These are phyloP conservation scores for Azemiops feae DNA, from an alignment of 2,113 vertebrate species.

Conservation along the genomic window DNA sequence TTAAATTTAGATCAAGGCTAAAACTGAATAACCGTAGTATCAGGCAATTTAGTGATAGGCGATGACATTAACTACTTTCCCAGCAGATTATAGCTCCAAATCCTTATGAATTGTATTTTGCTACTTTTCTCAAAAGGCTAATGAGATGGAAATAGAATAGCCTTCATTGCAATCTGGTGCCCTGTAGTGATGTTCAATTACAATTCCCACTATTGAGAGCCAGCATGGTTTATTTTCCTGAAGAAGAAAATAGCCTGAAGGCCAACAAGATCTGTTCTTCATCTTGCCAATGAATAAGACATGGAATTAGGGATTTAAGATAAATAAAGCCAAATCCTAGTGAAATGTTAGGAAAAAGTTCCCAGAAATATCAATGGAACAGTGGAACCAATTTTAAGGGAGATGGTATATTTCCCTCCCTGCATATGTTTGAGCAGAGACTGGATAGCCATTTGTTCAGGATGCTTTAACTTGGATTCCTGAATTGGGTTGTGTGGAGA, in stretches of 20 bases:
- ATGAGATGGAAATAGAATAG: not conserved
- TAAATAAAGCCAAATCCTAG: not conserved
- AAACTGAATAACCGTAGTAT: not conserved
- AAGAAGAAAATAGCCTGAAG: not conserved
- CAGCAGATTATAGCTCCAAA: not conserved
- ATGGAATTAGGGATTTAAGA: not conserved
- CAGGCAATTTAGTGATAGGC: not conserved
- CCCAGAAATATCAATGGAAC: not conserved
- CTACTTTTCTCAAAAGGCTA: not conserved
- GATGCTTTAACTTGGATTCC: not conserved
- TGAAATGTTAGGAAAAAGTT: not conserved
- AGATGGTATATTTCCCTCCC: not conserved
- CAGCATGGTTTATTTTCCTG: not conserved
- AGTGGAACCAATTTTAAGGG: not conserved
- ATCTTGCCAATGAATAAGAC: not conserved
- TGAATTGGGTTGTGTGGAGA: not conserved
- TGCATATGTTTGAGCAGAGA: not conserved
- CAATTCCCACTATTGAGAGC: not conserved
- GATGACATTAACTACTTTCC: not conserved
- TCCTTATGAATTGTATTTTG: not conserved
- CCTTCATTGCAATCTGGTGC: not conserved
- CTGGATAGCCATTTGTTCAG: not conserved
- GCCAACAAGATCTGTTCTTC: not conserved
- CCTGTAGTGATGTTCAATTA: not conserved
- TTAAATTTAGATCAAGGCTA: not conserved